Evolutionary conservation across 2,113 vertebrate genomes (phyloP).

Genomic region (Bolborhynchus lineola): DNA sequence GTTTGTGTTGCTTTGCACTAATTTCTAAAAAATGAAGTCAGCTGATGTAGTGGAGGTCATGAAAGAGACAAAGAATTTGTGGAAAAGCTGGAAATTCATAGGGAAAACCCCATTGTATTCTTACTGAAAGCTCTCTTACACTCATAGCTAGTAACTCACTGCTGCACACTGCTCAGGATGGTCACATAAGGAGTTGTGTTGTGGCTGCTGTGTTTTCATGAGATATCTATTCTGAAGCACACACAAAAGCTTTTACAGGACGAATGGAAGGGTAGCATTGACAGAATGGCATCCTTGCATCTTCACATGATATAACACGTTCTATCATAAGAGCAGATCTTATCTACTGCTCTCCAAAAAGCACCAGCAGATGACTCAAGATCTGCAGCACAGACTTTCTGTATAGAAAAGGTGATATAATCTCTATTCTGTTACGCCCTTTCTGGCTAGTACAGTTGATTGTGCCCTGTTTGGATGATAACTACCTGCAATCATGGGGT

Average conservation of each 20-base stretch:
- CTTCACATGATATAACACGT: neutral
- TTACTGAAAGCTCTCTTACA: neutral
- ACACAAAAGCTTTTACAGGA: neutral
- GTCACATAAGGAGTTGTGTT: neutral
- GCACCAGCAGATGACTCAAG: neutral
- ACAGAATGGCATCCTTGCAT: neutral
- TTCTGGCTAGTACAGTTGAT: neutral
- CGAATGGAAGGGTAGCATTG: neutral
- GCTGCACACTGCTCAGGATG: neutral
- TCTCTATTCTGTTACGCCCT: conserved; percentile 3
- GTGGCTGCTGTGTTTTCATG: neutral
- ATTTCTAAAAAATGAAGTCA: neutral
- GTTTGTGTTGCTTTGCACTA: neutral
- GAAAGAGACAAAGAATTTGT: neutral
- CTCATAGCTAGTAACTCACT: neutral
- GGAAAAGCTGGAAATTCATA: neutral
- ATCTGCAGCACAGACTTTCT: neutral
- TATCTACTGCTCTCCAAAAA: neutral
- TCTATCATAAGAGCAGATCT: neutral
- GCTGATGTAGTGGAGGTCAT: neutral
- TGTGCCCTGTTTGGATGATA: neutral
- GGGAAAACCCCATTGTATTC: neutral
- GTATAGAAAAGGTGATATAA: neutral
- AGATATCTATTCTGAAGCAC: neutral
- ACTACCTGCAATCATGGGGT: neutral